Evolutionary conservation across 1,140 invertebrate genomes (phyloP), one percentile per base, ranked within the genome.

Genomic region (Drosophila parabipectinata): DNA sequence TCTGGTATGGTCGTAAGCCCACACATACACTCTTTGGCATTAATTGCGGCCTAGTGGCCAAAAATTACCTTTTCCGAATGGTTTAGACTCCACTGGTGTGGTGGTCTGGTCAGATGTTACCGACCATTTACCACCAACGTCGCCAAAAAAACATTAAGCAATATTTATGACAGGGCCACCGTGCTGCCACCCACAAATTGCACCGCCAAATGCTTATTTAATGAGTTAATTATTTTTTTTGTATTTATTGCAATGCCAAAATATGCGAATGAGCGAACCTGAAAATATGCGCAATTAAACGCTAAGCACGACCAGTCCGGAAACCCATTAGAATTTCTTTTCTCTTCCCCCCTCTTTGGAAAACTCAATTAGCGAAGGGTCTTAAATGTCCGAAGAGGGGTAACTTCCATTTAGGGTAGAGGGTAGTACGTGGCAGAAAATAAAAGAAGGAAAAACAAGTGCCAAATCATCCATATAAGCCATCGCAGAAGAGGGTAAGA

Each of bases 161-260:
- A 72, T 87, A 87, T 87, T 87, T 87, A 87, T 88, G 82, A 82
- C 78, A 72, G 57, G 57, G 18, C 26, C 58, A 32, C 39, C 41
- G 8, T 9, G 4, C 24, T 1, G 10, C 30, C 54, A 32, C 60
- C 60, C 68, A 60, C 79, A 64, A 78, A 81, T 82, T 79, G 79
- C 75, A 87, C 69, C 82, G 78, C 82, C 82, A 87, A 88, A 87
- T 87, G 83, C 82, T 79, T 82, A 82, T 87, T 88, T 87, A 87
- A 87, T 88, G 82, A 87, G 83, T 88, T 87, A 87, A 87, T 87
- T 87, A 87, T 87, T 87, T 87, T 87, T 85, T 82, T 75, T 82
- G 71, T 87, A 87, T 88, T 87, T 85, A 85, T 85, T 87, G 82
- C 82, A 87, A 32, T 48, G 64, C 56, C 61, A 10, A 66, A 64